Conservation (phyloP, 2,888 invertebrate species). For the Lithosia quadra region DNA sequence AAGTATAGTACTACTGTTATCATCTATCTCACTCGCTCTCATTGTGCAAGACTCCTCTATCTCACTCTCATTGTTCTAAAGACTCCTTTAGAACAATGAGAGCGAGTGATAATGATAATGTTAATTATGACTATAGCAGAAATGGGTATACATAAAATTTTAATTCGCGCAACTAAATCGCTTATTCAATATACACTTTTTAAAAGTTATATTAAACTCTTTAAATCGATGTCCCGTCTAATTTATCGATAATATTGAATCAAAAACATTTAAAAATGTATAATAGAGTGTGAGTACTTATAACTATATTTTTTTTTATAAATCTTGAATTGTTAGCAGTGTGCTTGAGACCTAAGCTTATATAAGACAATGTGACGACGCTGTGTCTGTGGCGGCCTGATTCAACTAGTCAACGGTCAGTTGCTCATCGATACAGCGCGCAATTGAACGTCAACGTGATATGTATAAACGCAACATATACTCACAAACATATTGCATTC, state of each 20-base stretch:
- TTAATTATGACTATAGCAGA: neutral
- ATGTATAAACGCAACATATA: slow-evolving; percentile 3
- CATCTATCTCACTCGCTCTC: neutral
- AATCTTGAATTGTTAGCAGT: too few species aligned
- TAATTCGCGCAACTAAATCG: too few species aligned
- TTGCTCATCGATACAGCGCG: slow-evolving; percentile 32
- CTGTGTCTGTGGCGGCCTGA: slow-evolving; percentile 34
- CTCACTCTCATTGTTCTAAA: neutral
- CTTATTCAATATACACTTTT: neutral
- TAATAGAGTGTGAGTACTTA: too few species aligned
- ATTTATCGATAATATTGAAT: neutral
- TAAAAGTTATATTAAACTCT: neutral
- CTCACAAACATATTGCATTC: neutral
- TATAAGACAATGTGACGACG: neutral
- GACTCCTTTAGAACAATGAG: too few species aligned
- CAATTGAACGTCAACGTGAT: neutral
- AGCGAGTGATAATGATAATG: too few species aligned
- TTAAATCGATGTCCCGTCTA: neutral
- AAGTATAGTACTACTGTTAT: neutral
- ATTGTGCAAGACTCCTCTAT: too few species aligned
- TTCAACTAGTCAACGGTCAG: slow-evolving; percentile 52
- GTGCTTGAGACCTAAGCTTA: neutral
- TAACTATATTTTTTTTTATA: too few species aligned
- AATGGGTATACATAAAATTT: too few species aligned
- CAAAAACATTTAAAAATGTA: too few species aligned